These are phyloP conservation scores for Drosophila paranaensis DNA, from an alignment of 2,888 invertebrate genomes.

Conservation along the genomic window DNA sequence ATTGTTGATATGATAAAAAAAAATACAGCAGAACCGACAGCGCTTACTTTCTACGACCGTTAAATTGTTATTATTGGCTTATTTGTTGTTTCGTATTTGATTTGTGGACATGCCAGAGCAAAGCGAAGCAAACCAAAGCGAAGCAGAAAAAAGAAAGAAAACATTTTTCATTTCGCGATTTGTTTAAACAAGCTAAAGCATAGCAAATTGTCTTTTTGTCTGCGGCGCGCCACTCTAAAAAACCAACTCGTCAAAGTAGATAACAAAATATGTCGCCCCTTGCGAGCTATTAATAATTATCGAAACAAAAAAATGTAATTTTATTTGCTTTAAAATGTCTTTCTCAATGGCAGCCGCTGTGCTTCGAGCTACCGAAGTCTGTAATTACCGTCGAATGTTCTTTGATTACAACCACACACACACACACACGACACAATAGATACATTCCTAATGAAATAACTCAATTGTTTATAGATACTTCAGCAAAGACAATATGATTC, in stretches of 20 bases:
- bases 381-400: conserved; percentile 55
- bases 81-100: conserved; percentile 52
- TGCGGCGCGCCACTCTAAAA: conserved; percentile 7
- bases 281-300: conserved; percentile 56
- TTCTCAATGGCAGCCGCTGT: conserved; percentile 22
- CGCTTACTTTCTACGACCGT: conserved; percentile 57
- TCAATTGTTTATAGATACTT: conserved; percentile 3
- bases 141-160: not conserved
- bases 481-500: not conserved
- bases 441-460: conserved; percentile 33
- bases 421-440: too few species aligned
- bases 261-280: conserved; percentile 53
- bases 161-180: conserved; percentile 28
- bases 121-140: not conserved
- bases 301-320: conserved; percentile 48
- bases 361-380: conserved; percentile 44
- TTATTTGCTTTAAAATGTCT: conserved; percentile 52
- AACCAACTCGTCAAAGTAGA: conserved; percentile 43
- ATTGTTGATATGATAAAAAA: conserved; percentile 58
- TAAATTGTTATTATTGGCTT: conserved; percentile 74
- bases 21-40: conserved; percentile 24
- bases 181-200: conserved; percentile 41
- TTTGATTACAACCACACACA: conserved; percentile 55
- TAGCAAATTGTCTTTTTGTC: conserved; percentile 45
- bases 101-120: conserved; percentile 27